A percentile compares a stretch with the other conserved stretches of the same genome.
Conservation (phyloP, 2,113 vertebrate species). For the Percopsis transmontana region DNA sequence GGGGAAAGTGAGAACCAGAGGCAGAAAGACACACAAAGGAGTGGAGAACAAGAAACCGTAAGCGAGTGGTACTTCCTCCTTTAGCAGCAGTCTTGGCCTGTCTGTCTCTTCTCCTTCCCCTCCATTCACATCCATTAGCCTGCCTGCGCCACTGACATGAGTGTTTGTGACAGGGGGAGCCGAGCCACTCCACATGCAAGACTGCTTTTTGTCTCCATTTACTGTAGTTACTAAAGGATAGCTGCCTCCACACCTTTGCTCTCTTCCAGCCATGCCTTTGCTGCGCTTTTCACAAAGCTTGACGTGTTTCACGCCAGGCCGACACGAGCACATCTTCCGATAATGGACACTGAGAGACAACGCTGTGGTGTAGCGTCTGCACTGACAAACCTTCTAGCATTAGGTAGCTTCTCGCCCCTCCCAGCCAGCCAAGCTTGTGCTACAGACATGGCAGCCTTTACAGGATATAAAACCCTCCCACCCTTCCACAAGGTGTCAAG, state of each 20-base stretch:
- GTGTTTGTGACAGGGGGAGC: slow-evolving; percentile 51
- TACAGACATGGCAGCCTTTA: slow-evolving; percentile 3
- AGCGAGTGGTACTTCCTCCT: neutral
- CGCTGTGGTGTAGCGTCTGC: neutral
- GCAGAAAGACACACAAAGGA: neutral
- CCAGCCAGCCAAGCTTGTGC: neutral
- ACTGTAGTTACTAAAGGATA: slow-evolving; percentile 27
- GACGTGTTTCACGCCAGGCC: neutral
- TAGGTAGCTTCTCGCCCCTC: neutral
- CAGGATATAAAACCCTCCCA: no score
- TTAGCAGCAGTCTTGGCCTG: slow-evolving; percentile 6
- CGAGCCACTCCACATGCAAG: slow-evolving; percentile 51
- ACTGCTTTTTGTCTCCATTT: slow-evolving; percentile 35
- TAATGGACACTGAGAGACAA: neutral
- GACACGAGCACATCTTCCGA: neutral
- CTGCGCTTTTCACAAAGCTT: neutral
- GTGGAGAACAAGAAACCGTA: neutral
- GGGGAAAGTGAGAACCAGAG: no score
- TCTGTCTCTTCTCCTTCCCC: slow-evolving; percentile 5
- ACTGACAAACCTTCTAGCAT: slow-evolving; percentile 4
- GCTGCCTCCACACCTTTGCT: slow-evolving; percentile 40
- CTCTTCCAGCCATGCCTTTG: slow-evolving; percentile 31
- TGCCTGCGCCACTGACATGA: slow-evolving; percentile 36
- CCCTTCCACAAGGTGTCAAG: slow-evolving; percentile 7
- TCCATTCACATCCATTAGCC: slow-evolving; percentile 14